Conservation (phyloP, 1,140 invertebrate genomes). For the Nylanderia fulva region DNA sequence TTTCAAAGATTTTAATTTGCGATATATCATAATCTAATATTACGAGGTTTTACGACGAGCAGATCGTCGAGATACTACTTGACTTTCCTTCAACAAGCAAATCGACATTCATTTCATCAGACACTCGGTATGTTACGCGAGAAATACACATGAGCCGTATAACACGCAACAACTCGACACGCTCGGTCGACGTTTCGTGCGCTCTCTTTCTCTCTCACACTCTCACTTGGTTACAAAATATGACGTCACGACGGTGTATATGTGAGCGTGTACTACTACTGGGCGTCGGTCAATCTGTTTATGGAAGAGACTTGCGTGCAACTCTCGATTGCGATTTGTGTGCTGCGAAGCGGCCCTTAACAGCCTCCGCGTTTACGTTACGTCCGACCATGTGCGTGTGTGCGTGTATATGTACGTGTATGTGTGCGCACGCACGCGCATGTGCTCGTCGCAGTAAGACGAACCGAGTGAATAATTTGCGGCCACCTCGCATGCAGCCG, state of each 20-base stretch:
- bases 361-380: constrained; percentile 11
- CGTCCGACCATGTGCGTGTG: background rate
- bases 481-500: constrained; percentile 26
- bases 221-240: constrained; percentile 23
- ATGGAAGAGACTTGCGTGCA: constrained; percentile 55
- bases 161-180: constrained; percentile 28
- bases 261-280: constrained; percentile 2
- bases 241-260: constrained; percentile 53
- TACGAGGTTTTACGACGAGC: background rate
- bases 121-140: constrained; percentile 1
- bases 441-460: background rate
- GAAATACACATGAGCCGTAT: background rate
- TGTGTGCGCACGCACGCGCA: background rate
- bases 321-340: constrained; percentile 62
- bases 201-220: background rate
- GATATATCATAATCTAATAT: background rate
- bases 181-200: constrained; percentile 6
- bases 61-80: background rate
- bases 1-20: background rate
- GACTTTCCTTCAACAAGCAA: background rate
- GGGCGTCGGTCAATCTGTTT: constrained; percentile 65
- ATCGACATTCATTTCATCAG: background rate
- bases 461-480: constrained; percentile 39
- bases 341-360: constrained; percentile 13
- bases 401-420: background rate